Evolutionary conservation across 53 echinoderm and acorn worm genomes (phyloP), one percentile per base, ranked within the genome.

Genomic region (Echinometra lucunter): DNA sequence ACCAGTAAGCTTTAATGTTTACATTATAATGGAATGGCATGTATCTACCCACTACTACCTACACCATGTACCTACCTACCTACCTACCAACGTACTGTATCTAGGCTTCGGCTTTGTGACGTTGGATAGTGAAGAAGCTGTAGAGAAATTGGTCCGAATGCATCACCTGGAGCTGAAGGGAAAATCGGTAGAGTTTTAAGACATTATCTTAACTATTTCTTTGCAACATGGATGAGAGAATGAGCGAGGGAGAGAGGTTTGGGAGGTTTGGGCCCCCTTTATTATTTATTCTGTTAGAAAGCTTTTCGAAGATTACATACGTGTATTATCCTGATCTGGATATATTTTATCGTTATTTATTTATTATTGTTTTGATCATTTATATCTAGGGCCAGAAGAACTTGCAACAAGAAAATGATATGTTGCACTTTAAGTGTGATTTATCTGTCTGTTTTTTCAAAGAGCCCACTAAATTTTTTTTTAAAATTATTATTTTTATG

Each of bases 41-140:
- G 60, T 60, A 67, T 91, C 45, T 91, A 66, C 42, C 69, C 70
- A 91, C 47, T n/a, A n/a, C n/a, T n/a, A n/a, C n/a, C n/a, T n/a
- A n/a, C n/a, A n/a, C n/a, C n/a, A n/a, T n/a, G n/a, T 91, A 89
- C 42, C 7, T 92, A 92, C 30, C 80, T 94, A 94, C 83, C 85
- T 94, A 94, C 85, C 94, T 63, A 92, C 93, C 57, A 55, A 45
- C 88, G 45, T 95, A 95, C 95, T 90, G 78, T 95, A 93, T 93
- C 93, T 98, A 98, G 98, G 98, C 94, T 98, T 98, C 91, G 98
- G 96, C 66, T 98, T 98, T 97, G 96, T 98, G 89, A 96, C 98
- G 94, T 97, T 98, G 95, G 95, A 89, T 88, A 97, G 90, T 81
- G 97, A 97, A 94, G 96, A 96, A 28, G 95, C 95, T 57, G 98